Evolutionary conservation across 2,797 vertebrate species (phyloP).

Genomic region (Gambusia yucatana): DNA sequence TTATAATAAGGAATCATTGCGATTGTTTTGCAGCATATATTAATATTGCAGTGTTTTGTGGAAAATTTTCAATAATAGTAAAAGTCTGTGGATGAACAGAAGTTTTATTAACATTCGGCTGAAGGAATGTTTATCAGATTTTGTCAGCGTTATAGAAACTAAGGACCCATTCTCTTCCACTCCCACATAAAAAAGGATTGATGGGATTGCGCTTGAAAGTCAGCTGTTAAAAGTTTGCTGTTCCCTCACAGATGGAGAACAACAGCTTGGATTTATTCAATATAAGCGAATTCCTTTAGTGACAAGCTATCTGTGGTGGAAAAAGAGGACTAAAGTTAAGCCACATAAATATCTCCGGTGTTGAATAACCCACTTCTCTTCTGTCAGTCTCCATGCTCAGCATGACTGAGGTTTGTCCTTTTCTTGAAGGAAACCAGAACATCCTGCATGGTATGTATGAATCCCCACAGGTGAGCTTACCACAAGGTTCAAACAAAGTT

Average conservation of each 20-base stretch:
- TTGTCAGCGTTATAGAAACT: neutral
- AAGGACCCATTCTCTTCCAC: slow-evolving; percentile 2
- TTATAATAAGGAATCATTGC: neutral
- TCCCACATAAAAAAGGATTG: slow-evolving; percentile 1
- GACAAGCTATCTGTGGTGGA: slow-evolving; percentile 17
- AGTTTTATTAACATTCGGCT: neutral
- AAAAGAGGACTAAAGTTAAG: slow-evolving; percentile 13
- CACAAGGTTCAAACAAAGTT: slow-evolving; percentile 6
- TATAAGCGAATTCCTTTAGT: slow-evolving; percentile 39
- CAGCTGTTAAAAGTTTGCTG: slow-evolving; percentile 35
- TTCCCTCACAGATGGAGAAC: slow-evolving; percentile 25
- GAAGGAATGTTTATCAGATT: neutral
- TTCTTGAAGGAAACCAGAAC: slow-evolving; percentile 27
- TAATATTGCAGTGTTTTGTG: neutral
- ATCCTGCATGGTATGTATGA: neutral
- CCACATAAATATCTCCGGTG: slow-evolving; percentile 41
- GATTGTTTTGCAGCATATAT: neutral
- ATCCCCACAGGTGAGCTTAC: slow-evolving; percentile 33
- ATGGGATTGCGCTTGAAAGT: slow-evolving; percentile 27
- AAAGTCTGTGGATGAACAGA: neutral
- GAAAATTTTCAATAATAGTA: neutral
- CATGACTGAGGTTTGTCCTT: neutral
- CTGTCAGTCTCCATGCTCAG: neutral
- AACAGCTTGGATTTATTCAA: slow-evolving; percentile 52
- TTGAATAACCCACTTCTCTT: slow-evolving; percentile 26